A percentile compares a stretch with the other conserved stretches of the same genome.
phyloP scores from a whole-genome alignment of 2,113 vertebrate genomes.

The Takifugu bimaculatus region DNA sequence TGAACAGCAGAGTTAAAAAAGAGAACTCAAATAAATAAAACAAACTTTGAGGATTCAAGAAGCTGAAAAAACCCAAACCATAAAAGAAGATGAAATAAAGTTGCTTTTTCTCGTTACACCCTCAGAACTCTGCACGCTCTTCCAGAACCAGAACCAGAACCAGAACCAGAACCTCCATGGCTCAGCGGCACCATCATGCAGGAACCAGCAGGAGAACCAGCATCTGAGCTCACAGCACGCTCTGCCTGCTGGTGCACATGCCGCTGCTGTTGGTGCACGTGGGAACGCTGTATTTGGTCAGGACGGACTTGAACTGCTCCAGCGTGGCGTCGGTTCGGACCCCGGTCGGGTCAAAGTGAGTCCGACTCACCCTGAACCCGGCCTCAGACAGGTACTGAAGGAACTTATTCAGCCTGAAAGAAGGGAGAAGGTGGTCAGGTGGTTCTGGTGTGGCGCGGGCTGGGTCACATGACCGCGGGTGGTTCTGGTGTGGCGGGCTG shows the following conservation, averaged over 20 bases:
- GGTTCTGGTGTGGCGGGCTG: neutral
- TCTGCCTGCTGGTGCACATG: conserved; percentile 44
- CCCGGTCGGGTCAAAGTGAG: conserved; percentile 95
- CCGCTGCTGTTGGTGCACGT: conserved; percentile 67
- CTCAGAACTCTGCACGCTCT: no score
- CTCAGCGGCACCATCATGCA: no score
- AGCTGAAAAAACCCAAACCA: neutral
- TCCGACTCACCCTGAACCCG: conserved; percentile 91
- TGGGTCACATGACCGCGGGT: no score
- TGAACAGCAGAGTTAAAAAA: neutral
- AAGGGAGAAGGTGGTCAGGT: neutral
- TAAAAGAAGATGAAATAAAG: no score
- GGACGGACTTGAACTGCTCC: conserved; percentile 85
- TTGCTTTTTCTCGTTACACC: no score
- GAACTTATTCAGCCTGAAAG: conserved; percentile 89
- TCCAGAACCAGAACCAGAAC: no score
- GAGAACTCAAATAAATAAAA: conserved; percentile 32
- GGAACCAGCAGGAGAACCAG: no score
- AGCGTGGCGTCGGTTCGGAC: conserved; percentile 88
- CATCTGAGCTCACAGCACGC: conserved; percentile 16
- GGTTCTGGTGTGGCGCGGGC: neutral
- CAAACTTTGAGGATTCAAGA: neutral
- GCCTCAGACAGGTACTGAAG: conserved; percentile 87
- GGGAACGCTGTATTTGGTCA: conserved; percentile 87
- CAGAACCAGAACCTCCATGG: no score